Evolutionary conservation across 2,888 invertebrate genomes (phyloP), one percentile per base, ranked within the genome.

Genomic region (Apantesis nais): DNA sequence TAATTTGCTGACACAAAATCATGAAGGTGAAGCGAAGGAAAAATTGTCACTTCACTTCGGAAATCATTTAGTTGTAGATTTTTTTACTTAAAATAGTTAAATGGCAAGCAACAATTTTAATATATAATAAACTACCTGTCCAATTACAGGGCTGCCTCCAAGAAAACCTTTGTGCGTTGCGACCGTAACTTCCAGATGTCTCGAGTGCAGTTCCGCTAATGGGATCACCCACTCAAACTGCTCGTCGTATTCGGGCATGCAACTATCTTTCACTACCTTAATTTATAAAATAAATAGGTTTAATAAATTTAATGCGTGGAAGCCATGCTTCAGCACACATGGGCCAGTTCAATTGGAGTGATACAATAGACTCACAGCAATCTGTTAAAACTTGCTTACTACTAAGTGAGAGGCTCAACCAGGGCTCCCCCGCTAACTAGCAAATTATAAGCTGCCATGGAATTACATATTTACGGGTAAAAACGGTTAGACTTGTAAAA

Each of bases 171-270:
- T 98, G 88, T 98, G 98, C 25, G 98, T 98, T 83, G 98, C 97
- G 39, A 99, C 98, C 0, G 98, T 97, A 44, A 99, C 96, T 91
- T 98, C 98, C 72, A 99, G 93, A 71, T 97, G 97, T 25, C 97
- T 96, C 63, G 96, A 96, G 83, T 96, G 96, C 68, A 99, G 91
- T 88, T 99, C 99, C 2, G 97, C 97, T 79, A 97, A 96, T 1
- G 98, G 97, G 78, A 99, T 97, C 63, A 97, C 95, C 95, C 98
- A 99, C 89, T 99, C 99, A 87, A 99, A 98, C 80, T 97, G 97
- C 87, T 98, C 98, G 90, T 99, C 99, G 89, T 97, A 99, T 39
- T 97, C 96, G 0, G 99, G 99, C 95, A 98, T 98, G 86, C 98
- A 98, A 87, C 97, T 98, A 90, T 99, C 98, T 88, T 98, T 98